Evolutionary conservation across 2,797 vertebrate species (phyloP).

Genomic region (Thaleichthys pacificus): DNA sequence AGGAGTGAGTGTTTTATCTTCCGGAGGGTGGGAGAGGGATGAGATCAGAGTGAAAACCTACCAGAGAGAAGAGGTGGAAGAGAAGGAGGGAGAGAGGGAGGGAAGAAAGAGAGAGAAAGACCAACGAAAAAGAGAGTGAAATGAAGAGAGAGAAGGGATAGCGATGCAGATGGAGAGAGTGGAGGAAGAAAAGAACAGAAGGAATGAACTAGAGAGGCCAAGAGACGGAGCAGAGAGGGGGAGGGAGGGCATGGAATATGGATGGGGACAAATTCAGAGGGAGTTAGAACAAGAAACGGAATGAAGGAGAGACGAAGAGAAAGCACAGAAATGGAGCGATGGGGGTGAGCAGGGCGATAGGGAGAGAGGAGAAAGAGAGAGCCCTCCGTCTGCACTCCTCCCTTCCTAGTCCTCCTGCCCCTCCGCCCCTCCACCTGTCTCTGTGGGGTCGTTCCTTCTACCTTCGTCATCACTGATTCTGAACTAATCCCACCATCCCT

Average conservation of each 20-base stretch:
- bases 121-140: not conserved
- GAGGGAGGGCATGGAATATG: not conserved
- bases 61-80: conserved; percentile 25
- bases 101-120: not conserved
- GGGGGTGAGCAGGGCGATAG: not conserved
- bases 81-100: conserved; percentile 21
- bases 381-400: not conserved
- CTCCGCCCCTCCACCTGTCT: conserved; percentile 24
- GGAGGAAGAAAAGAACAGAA: not conserved
- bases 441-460: conserved; percentile 56
- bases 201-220: not conserved
- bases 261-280: not conserved
- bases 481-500: conserved; percentile 57
- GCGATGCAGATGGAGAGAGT: not conserved
- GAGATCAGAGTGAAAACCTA: conserved; percentile 48
- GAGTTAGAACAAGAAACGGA: not conserved
- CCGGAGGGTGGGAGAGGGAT: conserved; percentile 28
- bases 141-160: conserved; percentile 7
- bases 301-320: too few relatives aligned
- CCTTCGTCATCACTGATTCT: conserved; percentile 64
- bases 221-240: not conserved
- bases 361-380: not conserved
- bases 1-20: conserved; percentile 38
- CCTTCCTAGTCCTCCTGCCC: conserved; percentile 11
- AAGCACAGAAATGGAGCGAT: too few relatives aligned